These are phyloP conservation scores for Rhinatrema bivittatum DNA, from an alignment of 2,797 vertebrate genomes.

Conservation along the genomic window DNA sequence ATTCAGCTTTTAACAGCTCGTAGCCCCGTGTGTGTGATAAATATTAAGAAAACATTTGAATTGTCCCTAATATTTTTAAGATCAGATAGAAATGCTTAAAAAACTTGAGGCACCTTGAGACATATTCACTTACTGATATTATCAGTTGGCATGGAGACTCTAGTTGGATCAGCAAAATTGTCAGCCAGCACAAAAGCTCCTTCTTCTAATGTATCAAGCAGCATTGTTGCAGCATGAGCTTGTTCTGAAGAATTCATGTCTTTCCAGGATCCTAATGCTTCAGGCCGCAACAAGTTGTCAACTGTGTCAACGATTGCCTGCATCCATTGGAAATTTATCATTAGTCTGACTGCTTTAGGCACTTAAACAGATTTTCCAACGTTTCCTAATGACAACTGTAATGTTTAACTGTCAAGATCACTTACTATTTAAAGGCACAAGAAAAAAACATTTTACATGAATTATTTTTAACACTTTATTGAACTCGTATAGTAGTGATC, in stretches of 20 bases:
- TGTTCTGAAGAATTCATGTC: slow-evolving; percentile 98
- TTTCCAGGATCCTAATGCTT: slow-evolving; percentile 92
- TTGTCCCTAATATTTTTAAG: too few species aligned
- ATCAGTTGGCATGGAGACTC: slow-evolving; percentile 93
- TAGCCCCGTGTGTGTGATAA: too few species aligned
- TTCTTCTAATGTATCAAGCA: slow-evolving; percentile 95
- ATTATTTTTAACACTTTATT: slow-evolving; percentile 13
- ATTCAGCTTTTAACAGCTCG: too few species aligned
- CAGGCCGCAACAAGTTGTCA: slow-evolving; percentile 91
- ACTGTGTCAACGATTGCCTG: slow-evolving; percentile 98
- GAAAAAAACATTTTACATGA: slow-evolving; percentile 21
- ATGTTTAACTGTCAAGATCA: slow-evolving; percentile 45
- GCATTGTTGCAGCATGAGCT: slow-evolving; percentile 94
- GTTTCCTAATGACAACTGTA: slow-evolving; percentile 36
- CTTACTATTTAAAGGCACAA: slow-evolving; percentile 41
- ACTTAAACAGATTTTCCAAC: slow-evolving; percentile 21
- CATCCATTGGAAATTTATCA: slow-evolving; percentile 60
- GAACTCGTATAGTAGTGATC: too few species aligned
- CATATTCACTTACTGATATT: slow-evolving; percentile 89
- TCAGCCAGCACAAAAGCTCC: slow-evolving; percentile 96
- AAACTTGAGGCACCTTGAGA: too few species aligned
- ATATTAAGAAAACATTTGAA: too few species aligned
- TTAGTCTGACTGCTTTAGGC: slow-evolving; percentile 39
- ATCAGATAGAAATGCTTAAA: too few species aligned
- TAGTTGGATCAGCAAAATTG: slow-evolving; percentile 92